Percentiles rank a stretch among this genome's conserved stretches.
phyloP scores from a whole-genome alignment of 2,888 invertebrate genomes.

The Troglohyphantes excavatus region DNA sequence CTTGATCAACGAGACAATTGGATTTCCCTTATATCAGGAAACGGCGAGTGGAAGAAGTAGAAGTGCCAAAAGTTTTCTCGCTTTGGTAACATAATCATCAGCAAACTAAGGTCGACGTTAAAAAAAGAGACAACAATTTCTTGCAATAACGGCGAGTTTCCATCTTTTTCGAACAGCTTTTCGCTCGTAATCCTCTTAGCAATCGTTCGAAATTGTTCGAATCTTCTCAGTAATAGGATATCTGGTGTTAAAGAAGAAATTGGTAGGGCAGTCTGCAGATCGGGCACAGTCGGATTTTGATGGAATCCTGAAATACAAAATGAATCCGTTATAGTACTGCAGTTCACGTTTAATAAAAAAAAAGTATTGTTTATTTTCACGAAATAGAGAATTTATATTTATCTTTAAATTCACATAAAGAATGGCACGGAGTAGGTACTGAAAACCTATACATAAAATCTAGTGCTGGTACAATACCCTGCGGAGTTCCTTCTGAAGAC shows the following conservation, averaged over 20 bases:
- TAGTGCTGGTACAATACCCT: no score
- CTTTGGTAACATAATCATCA: slow-evolving; percentile 34
- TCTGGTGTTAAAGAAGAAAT: neutral
- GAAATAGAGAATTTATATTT: no score
- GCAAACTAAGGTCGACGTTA: neutral
- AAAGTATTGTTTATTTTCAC: no score
- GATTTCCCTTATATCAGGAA: slow-evolving; percentile 10
- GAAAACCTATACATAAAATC: no score
- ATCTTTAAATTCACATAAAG: no score
- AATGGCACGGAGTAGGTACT: no score
- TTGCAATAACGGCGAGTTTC: neutral
- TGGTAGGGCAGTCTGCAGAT: neutral
- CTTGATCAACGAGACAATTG: slow-evolving; percentile 2
- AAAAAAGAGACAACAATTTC: slow-evolving; percentile 17
- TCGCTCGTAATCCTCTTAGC: slow-evolving; percentile 11
- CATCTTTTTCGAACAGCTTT: slow-evolving; percentile 31
- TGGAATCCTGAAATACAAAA: neutral
- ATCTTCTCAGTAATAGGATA: neutral
- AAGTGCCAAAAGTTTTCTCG: slow-evolving; percentile 21
- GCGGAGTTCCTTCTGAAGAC: no score
- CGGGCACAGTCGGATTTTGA: neutral
- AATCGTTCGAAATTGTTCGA: neutral
- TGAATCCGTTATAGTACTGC: neutral
- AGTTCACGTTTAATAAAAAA: neutral
- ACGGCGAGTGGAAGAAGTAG: neutral